These are phyloP conservation scores for Mycalesis mineus DNA, from an alignment of 2,888 invertebrate genomes.

Conservation along the genomic window DNA sequence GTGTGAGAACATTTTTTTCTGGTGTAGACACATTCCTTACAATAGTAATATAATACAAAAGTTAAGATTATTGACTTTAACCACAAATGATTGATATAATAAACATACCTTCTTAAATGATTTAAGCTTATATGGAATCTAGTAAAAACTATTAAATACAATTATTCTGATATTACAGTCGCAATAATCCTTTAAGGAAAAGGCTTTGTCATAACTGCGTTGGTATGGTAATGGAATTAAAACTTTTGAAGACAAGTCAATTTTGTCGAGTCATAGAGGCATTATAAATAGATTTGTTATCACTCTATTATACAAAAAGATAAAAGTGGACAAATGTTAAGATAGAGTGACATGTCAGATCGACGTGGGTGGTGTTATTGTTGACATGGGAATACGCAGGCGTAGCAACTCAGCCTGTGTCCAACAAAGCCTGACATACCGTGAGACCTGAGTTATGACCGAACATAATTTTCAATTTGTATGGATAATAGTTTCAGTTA, in stretches of 20 bases:
- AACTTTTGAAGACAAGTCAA: neutral
- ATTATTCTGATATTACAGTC: no score
- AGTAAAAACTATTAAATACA: neutral
- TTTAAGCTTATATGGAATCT: neutral
- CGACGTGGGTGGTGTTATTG: constrained; percentile 50
- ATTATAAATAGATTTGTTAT: neutral
- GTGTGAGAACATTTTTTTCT: constrained; percentile 9
- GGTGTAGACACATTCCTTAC: neutral
- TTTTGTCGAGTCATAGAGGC: neutral
- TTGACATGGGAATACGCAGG: constrained; percentile 37
- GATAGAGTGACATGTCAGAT: constrained; percentile 18
- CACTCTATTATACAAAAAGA: neutral
- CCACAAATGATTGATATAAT: neutral
- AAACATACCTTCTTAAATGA: neutral
- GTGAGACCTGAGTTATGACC: constrained; percentile 14
- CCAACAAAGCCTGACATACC: constrained; percentile 28
- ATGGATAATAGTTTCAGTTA: constrained; percentile 5
- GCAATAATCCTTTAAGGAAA: neutral
- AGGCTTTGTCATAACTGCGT: neutral
- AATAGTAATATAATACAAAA: constrained; percentile 1
- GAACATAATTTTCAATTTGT: constrained; percentile 12
- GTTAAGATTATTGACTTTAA: neutral
- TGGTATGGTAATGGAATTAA: neutral
- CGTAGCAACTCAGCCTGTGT: constrained; percentile 48
- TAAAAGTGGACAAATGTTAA: constrained; percentile 15